These are phyloP conservation scores for Drosophila lowei DNA, from an alignment of 1,140 invertebrate species.

Conservation along the genomic window DNA sequence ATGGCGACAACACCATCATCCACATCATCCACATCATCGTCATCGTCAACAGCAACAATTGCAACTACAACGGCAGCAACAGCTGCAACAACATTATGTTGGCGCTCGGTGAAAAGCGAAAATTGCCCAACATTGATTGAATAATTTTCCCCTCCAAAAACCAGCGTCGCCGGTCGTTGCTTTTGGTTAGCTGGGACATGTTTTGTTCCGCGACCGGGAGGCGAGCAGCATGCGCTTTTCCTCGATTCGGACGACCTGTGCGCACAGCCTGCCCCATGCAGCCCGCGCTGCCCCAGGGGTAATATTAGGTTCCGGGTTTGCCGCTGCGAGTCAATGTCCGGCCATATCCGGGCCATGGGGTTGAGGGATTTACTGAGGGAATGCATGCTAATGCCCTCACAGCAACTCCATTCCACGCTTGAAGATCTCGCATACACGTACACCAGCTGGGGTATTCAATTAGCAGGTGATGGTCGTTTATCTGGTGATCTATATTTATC, in stretches of 20 bases:
- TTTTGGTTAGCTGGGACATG: constrained; percentile 10
- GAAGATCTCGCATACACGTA: no score
- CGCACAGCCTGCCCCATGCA: neutral
- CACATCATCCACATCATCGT: constrained; percentile 38
- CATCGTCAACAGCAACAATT: constrained; percentile 37
- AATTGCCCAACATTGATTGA: constrained; percentile 79
- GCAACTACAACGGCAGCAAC: constrained; percentile 21
- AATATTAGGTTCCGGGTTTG: constrained; percentile 16
- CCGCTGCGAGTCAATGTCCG: constrained; percentile 35
- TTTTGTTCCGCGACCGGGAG: constrained; percentile 11
- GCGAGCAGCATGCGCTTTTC: constrained; percentile 13
- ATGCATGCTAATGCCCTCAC: neutral
- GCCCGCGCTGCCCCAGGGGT: neutral
- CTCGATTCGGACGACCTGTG: neutral
- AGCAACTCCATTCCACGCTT: no score
- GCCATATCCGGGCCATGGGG: constrained; percentile 11
- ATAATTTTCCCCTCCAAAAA: constrained; percentile 64
- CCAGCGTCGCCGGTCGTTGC: constrained; percentile 1
- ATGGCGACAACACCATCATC: constrained; percentile 35
- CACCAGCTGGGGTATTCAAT: no score
- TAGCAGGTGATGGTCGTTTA: no score
- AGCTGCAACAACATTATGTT: constrained; percentile 58
- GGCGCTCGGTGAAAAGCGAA: constrained; percentile 47
- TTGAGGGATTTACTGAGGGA: neutral
- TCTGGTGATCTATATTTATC: no score